phyloP scores from a whole-genome alignment of 2,888 invertebrate species.

The Zaprionus bogoriensis region DNA sequence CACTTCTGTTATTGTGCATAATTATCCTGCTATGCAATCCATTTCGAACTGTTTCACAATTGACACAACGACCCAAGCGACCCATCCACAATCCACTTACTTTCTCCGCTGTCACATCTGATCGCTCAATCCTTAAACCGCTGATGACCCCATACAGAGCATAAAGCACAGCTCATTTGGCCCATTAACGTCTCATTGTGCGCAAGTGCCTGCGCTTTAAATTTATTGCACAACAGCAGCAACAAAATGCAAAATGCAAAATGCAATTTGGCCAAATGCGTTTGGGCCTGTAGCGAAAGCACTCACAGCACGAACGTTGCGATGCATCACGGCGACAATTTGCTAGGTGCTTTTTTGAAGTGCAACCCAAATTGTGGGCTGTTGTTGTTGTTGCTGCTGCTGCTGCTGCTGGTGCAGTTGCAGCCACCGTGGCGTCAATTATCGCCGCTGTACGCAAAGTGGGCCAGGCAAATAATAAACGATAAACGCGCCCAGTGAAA shows the following conservation, averaged over 20 bases:
- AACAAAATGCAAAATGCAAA: slow-evolving; percentile 6
- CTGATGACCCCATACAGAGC: slow-evolving; percentile 14
- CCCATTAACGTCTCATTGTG: slow-evolving; percentile 19
- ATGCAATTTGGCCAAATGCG: slow-evolving; percentile 60
- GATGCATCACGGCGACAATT: slow-evolving; percentile 23
- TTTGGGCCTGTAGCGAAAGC: slow-evolving; percentile 48
- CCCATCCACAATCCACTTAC: too few species aligned
- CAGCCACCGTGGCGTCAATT: slow-evolving; percentile 77
- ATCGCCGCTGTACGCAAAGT: slow-evolving; percentile 70
- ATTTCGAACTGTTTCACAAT: too few species aligned
- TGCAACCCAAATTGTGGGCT: slow-evolving; percentile 62
- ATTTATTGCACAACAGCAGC: slow-evolving; percentile 52
- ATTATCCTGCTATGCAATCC: too few species aligned
- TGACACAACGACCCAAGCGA: too few species aligned
- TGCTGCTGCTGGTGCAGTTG: slow-evolving; percentile 49
- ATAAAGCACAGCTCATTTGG: slow-evolving; percentile 15
- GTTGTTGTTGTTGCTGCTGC: slow-evolving; percentile 11
- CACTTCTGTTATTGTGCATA: too few species aligned
- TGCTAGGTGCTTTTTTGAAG: slow-evolving; percentile 61
- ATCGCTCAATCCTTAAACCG: slow-evolving; percentile 9
- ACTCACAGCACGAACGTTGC: slow-evolving; percentile 35
- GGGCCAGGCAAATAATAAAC: slow-evolving; percentile 75
- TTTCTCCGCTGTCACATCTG: too few species aligned
- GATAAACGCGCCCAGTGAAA: slow-evolving; percentile 62
- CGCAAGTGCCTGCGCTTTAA: slow-evolving; percentile 35